Conservation (phyloP, 2,888 invertebrate genomes). For the Drosophila monieri region DNA sequence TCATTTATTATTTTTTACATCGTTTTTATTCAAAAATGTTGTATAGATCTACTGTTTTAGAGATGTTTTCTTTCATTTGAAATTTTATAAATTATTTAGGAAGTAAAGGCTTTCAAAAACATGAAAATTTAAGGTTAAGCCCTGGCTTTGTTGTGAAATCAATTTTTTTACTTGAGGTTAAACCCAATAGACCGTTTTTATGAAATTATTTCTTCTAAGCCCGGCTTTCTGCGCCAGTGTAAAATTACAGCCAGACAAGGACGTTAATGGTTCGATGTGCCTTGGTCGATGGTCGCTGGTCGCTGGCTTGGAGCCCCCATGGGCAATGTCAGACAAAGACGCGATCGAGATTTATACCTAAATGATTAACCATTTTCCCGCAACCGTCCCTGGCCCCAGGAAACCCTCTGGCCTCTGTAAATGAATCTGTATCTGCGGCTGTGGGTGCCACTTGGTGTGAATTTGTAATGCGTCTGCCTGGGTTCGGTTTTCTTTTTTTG, state of each 20-base stretch:
- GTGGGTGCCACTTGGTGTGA: slow-evolving; percentile 78
- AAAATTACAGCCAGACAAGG: slow-evolving; percentile 27
- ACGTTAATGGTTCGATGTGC: slow-evolving; percentile 32
- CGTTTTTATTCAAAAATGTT: too few species aligned
- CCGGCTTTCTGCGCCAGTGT: slow-evolving; percentile 28
- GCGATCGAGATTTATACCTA: slow-evolving; percentile 72
- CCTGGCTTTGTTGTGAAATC: neutral
- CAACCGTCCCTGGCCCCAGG: slow-evolving; percentile 11
- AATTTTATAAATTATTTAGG: too few species aligned
- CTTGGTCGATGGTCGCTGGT: slow-evolving; percentile 50
- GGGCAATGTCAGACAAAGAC: slow-evolving; percentile 59
- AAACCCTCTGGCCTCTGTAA: neutral
- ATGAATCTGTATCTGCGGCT: slow-evolving; percentile 21
- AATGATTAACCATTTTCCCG: slow-evolving; percentile 76
- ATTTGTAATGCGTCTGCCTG: slow-evolving; percentile 74
- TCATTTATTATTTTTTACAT: too few species aligned
- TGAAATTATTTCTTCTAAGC: neutral
- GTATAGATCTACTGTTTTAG: too few species aligned
- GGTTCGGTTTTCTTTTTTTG: slow-evolving; percentile 20
- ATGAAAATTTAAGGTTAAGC: too few species aligned
- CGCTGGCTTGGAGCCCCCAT: slow-evolving; percentile 53
- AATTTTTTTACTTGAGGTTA: neutral
- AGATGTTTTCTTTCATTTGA: too few species aligned
- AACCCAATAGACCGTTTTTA: neutral
- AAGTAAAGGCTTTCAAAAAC: neutral